These are phyloP conservation scores for Passer montanus DNA, from an alignment of 2,113 vertebrate genomes.

Conservation along the genomic window DNA sequence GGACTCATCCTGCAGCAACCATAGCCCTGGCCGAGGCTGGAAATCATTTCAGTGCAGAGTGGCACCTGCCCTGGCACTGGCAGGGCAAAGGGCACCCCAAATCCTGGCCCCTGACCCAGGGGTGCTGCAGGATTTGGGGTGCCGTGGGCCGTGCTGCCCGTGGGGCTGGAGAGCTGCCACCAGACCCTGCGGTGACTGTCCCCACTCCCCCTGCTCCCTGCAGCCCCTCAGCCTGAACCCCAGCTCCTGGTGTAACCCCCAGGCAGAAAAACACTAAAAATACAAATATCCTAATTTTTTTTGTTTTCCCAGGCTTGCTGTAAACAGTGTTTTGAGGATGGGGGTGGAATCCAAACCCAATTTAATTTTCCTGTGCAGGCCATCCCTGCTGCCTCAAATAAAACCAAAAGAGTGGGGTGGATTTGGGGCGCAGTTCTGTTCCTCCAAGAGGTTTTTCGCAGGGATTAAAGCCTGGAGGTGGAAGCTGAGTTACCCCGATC, in stretches of 20 bases:
- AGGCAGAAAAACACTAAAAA: not conserved
- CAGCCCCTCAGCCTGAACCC: not conserved
- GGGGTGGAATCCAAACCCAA: not conserved
- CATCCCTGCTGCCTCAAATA: not conserved
- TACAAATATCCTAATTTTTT: not conserved
- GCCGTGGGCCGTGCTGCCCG: fast-evolving
- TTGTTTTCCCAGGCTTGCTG: not conserved
- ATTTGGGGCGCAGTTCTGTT: not conserved
- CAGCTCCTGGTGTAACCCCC: not conserved
- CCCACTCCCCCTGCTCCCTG: not conserved
- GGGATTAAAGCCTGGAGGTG: fast-evolving
- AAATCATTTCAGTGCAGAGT: not conserved
- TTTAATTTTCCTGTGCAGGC: not conserved
- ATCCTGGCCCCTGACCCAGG: not conserved
- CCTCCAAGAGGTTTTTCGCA: fast-evolving
- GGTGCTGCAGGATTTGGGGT: not conserved
- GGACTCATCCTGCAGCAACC: not conserved
- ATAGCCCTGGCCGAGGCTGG: fast-evolving
- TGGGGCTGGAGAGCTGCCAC: not conserved
- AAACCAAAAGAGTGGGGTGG: not conserved
- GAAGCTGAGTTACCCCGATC: not conserved
- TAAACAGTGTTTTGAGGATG: not conserved
- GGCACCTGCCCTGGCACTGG: not conserved
- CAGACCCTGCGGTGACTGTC: fast-evolving
- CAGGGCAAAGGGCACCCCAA: not conserved